Percentiles rank a stretch among this genome's conserved stretches.
phyloP scores from a whole-genome alignment of 2,888 invertebrate genomes.

The Microchrysa polita region DNA sequence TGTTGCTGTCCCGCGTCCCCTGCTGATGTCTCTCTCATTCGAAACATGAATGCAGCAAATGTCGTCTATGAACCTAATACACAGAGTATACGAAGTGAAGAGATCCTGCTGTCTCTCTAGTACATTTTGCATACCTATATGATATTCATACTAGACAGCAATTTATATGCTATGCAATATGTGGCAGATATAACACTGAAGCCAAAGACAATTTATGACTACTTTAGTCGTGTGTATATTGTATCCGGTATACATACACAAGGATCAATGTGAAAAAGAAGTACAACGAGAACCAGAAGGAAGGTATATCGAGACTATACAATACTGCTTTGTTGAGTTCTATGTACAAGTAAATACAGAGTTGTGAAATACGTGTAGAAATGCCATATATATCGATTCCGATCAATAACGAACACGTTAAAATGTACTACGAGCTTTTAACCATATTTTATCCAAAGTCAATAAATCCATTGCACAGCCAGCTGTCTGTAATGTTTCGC shows the following conservation, averaged over 20 bases:
- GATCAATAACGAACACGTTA: slow-evolving; percentile 1
- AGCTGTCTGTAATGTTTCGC: slow-evolving; percentile 7
- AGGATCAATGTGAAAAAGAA: neutral
- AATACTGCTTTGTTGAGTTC: no score
- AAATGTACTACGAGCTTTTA: neutral
- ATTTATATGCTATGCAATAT: slow-evolving; percentile 33
- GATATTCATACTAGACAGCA: neutral
- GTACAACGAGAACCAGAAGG: neutral
- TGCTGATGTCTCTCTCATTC: no score
- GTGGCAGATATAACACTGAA: slow-evolving; percentile 25
- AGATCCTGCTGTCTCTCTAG: neutral
- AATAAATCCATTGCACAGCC: slow-evolving; percentile 15
- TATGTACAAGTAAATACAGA: no score
- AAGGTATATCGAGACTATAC: no score
- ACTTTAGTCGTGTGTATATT: neutral
- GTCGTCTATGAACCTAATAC: neutral
- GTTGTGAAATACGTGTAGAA: neutral
- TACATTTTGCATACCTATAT: slow-evolving; percentile 1
- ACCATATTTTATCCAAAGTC: slow-evolving; percentile 26
- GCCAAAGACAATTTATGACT: slow-evolving; percentile 40
- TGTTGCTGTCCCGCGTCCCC: neutral
- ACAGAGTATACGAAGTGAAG: no score
- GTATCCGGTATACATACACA: neutral
- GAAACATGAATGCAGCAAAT: slow-evolving; percentile 10
- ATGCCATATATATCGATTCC: neutral